Percentiles rank a stretch among this genome's conserved stretches.
phyloP scores from a whole-genome alignment of 2,888 invertebrate species.

The Dexiosoma caninum region DNA sequence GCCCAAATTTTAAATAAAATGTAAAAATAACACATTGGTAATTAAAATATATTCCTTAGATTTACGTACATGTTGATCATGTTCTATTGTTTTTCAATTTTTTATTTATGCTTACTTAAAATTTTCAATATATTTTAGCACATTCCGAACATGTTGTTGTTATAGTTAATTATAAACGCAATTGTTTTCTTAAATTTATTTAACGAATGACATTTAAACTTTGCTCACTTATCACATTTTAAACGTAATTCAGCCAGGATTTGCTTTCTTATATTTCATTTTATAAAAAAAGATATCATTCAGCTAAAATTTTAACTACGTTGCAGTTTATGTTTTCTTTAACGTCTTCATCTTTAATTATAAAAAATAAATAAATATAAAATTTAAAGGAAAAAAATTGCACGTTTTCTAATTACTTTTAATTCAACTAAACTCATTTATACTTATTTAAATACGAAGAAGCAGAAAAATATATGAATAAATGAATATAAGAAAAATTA shows the following conservation, averaged over 20 bases:
- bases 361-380: no score
- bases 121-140: constrained; percentile 29
- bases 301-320: no score
- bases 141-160: constrained; percentile 53
- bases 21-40: neutral
- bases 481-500: no score
- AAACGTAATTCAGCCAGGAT: neutral
- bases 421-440: no score
- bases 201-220: constrained; percentile 10
- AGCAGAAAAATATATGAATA: no score
- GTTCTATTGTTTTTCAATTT: constrained; percentile 5
- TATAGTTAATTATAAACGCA: neutral
- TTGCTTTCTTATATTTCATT: neutral
- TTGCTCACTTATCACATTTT: neutral
- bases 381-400: no score
- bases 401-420: no score
- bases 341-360: no score
- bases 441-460: no score
- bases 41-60: neutral
- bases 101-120: neutral
- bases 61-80: constrained; percentile 25
- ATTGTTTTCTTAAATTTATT: neutral
- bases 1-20: neutral
- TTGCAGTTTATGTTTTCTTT: no score
- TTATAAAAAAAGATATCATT: neutral